Evolutionary conservation across 2,797 vertebrate genomes (phyloP).

Genomic region (Aselliscus stoliczkanus): DNA sequence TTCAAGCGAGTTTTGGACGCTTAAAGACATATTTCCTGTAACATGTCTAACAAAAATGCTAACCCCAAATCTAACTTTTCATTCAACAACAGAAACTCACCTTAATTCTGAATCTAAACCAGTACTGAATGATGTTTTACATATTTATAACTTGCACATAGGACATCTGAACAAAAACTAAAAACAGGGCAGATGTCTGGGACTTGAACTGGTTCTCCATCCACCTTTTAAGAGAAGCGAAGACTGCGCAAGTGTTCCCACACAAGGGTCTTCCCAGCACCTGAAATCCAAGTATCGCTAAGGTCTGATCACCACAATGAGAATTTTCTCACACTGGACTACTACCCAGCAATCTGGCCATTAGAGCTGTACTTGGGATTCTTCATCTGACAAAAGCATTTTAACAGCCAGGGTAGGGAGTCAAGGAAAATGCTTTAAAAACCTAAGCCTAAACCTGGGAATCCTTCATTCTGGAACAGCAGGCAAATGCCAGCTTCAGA

Average conservation of each 20-base stretch:
- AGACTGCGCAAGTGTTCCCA: neutral
- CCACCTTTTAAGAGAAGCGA: neutral
- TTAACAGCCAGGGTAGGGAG: neutral
- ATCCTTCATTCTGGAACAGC: neutral
- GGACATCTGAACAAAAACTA: neutral
- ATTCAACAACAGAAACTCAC: neutral
- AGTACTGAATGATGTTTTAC: neutral
- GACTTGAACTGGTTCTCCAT: neutral
- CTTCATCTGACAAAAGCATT: neutral
- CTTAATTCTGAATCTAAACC: neutral
- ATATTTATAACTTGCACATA: neutral
- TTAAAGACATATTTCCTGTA: neutral
- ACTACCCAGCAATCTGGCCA: neutral
- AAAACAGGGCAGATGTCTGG: neutral
- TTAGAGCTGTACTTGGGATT: neutral
- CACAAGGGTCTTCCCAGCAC: neutral
- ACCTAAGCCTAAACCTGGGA: neutral
- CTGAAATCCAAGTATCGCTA: neutral
- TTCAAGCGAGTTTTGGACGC: neutral
- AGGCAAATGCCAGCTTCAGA: neutral
- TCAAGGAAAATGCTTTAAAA: neutral
- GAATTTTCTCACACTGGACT: neutral
- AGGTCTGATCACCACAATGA: neutral
- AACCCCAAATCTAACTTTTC: neutral
- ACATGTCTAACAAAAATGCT: neutral